A percentile compares a stretch with the other conserved stretches of the same genome.
Evolutionary conservation across 2,888 invertebrate genomes (phyloP).

Genomic region (Leptarthrus brevirostris): DNA sequence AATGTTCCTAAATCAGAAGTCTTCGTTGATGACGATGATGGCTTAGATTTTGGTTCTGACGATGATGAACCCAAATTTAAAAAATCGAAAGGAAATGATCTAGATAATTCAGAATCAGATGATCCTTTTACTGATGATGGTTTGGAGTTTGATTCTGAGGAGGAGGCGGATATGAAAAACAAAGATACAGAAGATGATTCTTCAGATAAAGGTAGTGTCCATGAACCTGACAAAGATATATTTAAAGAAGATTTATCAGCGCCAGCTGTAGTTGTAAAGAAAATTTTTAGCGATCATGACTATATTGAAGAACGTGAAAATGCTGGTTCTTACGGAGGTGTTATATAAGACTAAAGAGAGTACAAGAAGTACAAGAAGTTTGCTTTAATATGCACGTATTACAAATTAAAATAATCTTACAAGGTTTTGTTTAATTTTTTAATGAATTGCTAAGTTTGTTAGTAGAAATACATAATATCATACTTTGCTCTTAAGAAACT

Average conservation of each 20-base stretch:
- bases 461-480: too few species aligned
- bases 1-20: not conserved
- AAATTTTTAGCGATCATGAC: slow-evolving; percentile 50
- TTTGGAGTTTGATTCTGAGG: too few species aligned
- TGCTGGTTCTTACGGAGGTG: slow-evolving; percentile 45
- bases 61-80: slow-evolving; percentile 12
- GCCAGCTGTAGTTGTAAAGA: slow-evolving; percentile 49
- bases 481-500: too few species aligned
- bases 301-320: slow-evolving; percentile 49
- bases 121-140: too few species aligned
- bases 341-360: slow-evolving; percentile 49
- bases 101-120: slow-evolving; percentile 21
- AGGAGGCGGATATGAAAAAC: too few species aligned
- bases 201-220: not conserved
- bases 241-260: not conserved
- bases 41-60: slow-evolving; percentile 46
- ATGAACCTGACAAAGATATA: too few species aligned
- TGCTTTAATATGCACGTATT: too few species aligned
- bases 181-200: not conserved
- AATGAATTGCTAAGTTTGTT: too few species aligned
- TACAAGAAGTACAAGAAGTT: too few species aligned
- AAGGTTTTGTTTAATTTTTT: too few species aligned
- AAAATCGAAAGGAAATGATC: not conserved
- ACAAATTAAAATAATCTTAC: too few species aligned
- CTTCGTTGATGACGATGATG: slow-evolving; percentile 53